phyloP scores from a whole-genome alignment of 2,113 vertebrate genomes.

The Pterocles gutturalis region DNA sequence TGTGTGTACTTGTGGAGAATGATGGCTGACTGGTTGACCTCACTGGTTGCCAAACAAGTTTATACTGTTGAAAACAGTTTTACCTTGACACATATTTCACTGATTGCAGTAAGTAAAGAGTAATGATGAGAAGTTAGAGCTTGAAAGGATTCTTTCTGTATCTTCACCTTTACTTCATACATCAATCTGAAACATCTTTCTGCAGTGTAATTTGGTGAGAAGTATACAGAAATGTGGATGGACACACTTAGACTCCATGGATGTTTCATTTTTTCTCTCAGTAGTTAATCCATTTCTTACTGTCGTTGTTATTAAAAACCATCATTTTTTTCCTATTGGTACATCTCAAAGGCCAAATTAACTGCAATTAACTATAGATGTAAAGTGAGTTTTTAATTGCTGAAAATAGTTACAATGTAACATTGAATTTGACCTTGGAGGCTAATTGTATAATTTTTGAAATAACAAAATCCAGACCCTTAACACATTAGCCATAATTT shows the following conservation, averaged over 20 bases:
- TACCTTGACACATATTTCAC: background rate
- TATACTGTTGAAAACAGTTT: background rate
- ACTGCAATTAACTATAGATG: slow-evolving; percentile 18
- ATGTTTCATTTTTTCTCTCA: background rate
- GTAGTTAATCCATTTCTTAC: background rate
- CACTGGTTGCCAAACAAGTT: background rate
- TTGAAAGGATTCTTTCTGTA: background rate
- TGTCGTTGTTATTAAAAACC: slow-evolving; percentile 4
- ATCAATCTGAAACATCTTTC: background rate
- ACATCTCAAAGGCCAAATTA: slow-evolving; percentile 31
- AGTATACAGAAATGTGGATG: background rate
- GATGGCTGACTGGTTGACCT: background rate
- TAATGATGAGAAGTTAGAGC: background rate
- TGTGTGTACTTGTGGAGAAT: background rate
- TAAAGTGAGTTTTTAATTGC: slow-evolving; percentile 15
- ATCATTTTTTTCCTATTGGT: background rate
- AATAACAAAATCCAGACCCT: slow-evolving; percentile 27
- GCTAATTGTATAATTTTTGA: slow-evolving; percentile 42
- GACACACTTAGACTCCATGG: background rate
- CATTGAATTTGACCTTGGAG: slow-evolving; percentile 21
- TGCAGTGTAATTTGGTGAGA: background rate
- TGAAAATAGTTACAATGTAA: slow-evolving; percentile 31
- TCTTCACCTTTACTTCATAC: background rate
- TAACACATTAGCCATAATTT: background rate
- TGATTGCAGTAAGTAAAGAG: background rate